Percentiles rank a stretch among this genome's conserved stretches.
Conservation (phyloP, 2,888 invertebrate genomes). For the Melikaiella ostensackeni region DNA sequence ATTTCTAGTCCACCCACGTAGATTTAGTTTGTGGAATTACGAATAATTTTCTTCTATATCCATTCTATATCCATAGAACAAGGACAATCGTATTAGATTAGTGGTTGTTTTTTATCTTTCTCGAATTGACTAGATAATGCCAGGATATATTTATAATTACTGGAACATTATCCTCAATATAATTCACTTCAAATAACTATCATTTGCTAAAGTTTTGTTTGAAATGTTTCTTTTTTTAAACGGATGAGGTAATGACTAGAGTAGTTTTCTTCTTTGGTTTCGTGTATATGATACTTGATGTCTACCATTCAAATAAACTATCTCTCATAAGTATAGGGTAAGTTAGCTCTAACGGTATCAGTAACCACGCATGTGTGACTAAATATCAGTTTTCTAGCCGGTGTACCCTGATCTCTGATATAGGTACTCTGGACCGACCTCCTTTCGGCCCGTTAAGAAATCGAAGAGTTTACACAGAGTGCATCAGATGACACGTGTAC, state of each 20-base stretch:
- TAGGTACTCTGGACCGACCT: slow-evolving; percentile 14
- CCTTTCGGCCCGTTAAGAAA: slow-evolving; percentile 19
- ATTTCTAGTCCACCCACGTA: slow-evolving; percentile 47
- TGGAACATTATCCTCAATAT: not conserved
- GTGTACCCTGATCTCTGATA: slow-evolving; percentile 22
- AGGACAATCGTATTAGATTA: not conserved
- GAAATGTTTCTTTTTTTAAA: not conserved
- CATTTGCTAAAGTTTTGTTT: not conserved
- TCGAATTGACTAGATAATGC: not conserved
- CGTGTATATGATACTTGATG: slow-evolving; percentile 6
- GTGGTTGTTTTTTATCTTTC: not conserved
- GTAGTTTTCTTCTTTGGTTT: slow-evolving; percentile 10
- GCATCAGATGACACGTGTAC: slow-evolving; percentile 46
- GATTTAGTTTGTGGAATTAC: slow-evolving; percentile 54
- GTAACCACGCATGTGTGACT: slow-evolving; percentile 36
- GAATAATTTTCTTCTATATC: slow-evolving; percentile 46
- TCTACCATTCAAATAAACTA: slow-evolving; percentile 34
- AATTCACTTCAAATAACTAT: not conserved
- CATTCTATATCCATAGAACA: too few relatives aligned
- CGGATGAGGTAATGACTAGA: slow-evolving; percentile 2
- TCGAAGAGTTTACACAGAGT: slow-evolving; percentile 13
- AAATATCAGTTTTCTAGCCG: slow-evolving; percentile 29
- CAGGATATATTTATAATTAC: not conserved
- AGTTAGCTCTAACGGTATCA: slow-evolving; percentile 14
- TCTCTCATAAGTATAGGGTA: slow-evolving; percentile 29